Evolutionary conservation across 2,113 vertebrate species (phyloP).

Genomic region (Zosterops lateralis): DNA sequence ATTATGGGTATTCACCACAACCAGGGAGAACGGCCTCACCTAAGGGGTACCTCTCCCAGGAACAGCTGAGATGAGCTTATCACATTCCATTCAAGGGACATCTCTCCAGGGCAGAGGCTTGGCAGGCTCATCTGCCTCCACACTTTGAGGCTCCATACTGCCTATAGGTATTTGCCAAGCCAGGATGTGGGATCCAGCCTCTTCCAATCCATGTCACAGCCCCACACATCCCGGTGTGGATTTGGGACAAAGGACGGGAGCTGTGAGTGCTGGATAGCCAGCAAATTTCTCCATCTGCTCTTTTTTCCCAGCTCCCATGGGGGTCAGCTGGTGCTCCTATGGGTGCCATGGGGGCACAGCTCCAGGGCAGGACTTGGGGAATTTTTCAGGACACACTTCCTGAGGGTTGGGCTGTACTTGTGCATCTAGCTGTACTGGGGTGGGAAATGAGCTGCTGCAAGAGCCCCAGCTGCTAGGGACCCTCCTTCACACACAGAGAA

Average conservation of each 20-base stretch:
- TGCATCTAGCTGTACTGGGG: not conserved
- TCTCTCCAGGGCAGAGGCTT: no score
- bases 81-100: no score
- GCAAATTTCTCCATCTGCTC: not conserved
- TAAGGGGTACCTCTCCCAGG: no score
- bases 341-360: not conserved
- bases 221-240: rapidly evolving
- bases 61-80: no score
- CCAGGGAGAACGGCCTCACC: no score
- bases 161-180: not conserved
- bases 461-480: not conserved
- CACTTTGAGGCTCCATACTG: not conserved
- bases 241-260: not conserved
- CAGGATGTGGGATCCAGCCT: rapidly evolving
- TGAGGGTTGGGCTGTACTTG: not conserved
- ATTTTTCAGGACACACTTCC: not conserved
- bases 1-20: no score
- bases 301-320: not conserved
- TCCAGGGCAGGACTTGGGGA: not conserved
- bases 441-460: not conserved
- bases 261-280: rapidly evolving
- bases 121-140: no score
- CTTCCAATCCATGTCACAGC: no score
- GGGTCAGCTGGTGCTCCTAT: not conserved
- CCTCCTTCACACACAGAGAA: not conserved